Conservation (phyloP, 2,113 vertebrate genomes). For the Hemicordylus capensis region DNA sequence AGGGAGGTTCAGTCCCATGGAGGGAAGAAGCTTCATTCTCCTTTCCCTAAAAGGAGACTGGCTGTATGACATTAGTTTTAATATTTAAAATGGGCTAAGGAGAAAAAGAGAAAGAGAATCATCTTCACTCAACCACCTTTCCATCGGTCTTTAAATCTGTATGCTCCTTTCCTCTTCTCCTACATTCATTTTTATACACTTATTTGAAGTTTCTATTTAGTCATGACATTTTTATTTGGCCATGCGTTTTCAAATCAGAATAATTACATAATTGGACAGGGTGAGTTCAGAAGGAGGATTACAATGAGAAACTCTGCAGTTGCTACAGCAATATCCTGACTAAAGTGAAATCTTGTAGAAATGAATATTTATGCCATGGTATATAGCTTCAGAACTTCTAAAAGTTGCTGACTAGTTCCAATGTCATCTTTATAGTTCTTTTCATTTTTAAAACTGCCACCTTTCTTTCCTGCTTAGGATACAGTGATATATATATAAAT, state of each 20-base stretch:
- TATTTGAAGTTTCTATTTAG: neutral
- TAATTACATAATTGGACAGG: neutral
- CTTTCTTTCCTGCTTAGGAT: constrained; percentile 16
- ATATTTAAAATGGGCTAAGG: no score
- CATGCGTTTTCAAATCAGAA: neutral
- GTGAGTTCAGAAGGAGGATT: neutral
- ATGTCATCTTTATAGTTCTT: neutral
- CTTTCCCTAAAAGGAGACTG: no score
- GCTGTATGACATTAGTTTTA: no score
- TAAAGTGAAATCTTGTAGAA: neutral
- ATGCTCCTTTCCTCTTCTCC: neutral
- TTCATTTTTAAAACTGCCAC: neutral
- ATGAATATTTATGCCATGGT: neutral
- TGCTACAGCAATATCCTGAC: neutral
- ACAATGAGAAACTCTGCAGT: neutral
- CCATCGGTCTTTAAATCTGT: neutral
- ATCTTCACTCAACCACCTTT: neutral
- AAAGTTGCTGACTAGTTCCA: neutral
- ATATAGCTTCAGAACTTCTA: accelerated
- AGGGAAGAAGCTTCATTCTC: no score
- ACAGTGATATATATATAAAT: neutral
- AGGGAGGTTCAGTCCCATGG: no score
- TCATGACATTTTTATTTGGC: neutral
- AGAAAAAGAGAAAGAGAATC: no score
- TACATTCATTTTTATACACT: neutral